These are phyloP conservation scores for Sebastes elongatus DNA, from an alignment of 2,797 vertebrate species.

Conservation along the genomic window DNA sequence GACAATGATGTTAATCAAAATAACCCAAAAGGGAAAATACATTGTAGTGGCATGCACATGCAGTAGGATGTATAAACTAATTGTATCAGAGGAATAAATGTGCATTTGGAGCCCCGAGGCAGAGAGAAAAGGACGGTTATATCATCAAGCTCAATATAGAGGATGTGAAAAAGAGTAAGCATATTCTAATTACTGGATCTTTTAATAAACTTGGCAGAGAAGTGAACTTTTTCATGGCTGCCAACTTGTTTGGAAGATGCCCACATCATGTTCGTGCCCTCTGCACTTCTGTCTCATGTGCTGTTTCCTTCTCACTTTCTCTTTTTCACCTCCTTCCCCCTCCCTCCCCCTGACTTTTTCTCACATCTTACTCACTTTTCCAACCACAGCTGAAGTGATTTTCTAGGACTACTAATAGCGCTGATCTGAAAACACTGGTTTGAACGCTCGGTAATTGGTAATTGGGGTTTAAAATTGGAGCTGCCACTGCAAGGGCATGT, in stretches of 20 bases:
- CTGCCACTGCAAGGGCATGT: background rate
- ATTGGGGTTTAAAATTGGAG: constrained; percentile 39
- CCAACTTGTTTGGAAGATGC: constrained; percentile 4
- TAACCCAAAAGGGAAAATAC: background rate
- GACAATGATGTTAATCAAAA: background rate
- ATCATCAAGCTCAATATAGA: background rate
- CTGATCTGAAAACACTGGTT: constrained; percentile 16
- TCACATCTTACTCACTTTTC: constrained; percentile 30
- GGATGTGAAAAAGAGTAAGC: background rate
- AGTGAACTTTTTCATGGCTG: background rate
- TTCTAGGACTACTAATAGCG: constrained; percentile 25
- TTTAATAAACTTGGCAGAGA: background rate
- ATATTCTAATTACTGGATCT: background rate
- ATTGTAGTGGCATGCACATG: background rate
- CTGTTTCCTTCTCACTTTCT: constrained; percentile 26
- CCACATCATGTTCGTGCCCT: background rate
- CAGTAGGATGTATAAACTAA: background rate
- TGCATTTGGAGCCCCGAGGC: background rate
- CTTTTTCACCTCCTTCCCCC: constrained; percentile 5
- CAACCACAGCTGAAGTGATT: constrained; percentile 21
- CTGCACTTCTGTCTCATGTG: constrained; percentile 15
- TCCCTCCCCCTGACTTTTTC: background rate
- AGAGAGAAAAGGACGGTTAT: background rate
- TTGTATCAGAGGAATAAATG: background rate
- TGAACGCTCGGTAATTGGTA: constrained; percentile 12